These are phyloP conservation scores for Busseola fusca DNA, from an alignment of 2,888 invertebrate species.

Conservation along the genomic window DNA sequence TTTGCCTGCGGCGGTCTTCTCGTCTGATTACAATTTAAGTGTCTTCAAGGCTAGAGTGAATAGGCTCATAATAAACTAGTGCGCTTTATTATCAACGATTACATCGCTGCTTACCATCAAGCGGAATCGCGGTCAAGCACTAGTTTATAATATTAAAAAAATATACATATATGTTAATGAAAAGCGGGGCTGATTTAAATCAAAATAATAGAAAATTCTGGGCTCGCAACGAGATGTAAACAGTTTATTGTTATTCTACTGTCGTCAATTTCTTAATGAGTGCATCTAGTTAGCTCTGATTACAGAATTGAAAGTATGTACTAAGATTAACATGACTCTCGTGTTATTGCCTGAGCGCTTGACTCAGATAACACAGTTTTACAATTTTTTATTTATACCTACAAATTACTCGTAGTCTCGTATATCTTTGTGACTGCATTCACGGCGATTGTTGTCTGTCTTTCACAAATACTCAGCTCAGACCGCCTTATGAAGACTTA, in stretches of 20 bases:
- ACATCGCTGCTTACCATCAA: too few species aligned
- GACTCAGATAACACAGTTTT: constrained; percentile 1
- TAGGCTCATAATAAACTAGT: too few species aligned
- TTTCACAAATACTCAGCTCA: neutral
- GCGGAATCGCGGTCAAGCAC: too few species aligned
- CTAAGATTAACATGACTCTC: constrained; percentile 1
- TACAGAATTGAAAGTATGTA: neutral
- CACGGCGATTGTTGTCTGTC: too few species aligned
- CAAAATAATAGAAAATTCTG: neutral
- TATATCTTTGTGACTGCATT: neutral
- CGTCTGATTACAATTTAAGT: too few species aligned
- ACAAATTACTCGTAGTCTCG: too few species aligned
- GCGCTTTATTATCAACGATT: too few species aligned
- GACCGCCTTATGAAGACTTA: neutral
- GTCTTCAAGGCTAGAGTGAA: too few species aligned
- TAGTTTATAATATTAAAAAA: too few species aligned
- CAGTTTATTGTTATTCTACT: neutral
- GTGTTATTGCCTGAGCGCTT: neutral
- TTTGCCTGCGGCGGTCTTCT: too few species aligned
- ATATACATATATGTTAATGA: too few species aligned
- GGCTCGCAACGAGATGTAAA: neutral
- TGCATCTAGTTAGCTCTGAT: constrained; percentile 6
- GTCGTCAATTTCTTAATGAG: constrained; percentile 7
- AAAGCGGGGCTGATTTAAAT: neutral
- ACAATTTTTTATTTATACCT: neutral